Evolutionary conservation across 2,888 invertebrate species (phyloP), one percentile per base, ranked within the genome.

Genomic region (Myopa testacea): DNA sequence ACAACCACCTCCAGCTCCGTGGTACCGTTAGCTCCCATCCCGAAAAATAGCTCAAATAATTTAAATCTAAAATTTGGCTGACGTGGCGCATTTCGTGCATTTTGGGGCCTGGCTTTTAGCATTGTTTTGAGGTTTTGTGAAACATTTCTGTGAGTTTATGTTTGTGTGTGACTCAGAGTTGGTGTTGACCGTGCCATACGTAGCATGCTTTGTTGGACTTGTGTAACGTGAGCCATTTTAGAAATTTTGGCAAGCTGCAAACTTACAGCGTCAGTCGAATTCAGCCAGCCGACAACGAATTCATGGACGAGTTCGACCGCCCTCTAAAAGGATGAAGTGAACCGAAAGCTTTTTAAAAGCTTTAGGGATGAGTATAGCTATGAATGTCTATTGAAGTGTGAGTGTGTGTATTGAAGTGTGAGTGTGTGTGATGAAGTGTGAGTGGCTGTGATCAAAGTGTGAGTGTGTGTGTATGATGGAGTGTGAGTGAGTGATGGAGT

Each of bases 41-140:
- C 34, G n/a, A 58, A 58, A 75, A 75, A 75, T 75, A 58, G 38
- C 75, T 75, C 10, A 75, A 75, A 75, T 60, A 68, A 75, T 69
- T 75, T 58, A 68, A 75, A 37, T 67, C 75, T 52, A 63, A 58
- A 76, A 50, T 65, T 63, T 76, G 62, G 76, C 71, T 76, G 76
- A 71, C 50, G 63, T 62, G 63, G 71, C 71, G 71, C 45, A 63
- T 76, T 68, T 68, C 34, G 58, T 58, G 75, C 67, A 75, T 75
- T 76, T 68, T 68, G 50, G 63, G 63, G 37, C 52, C 70, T 50
- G 50, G 52, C 70, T 68, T 75, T 68, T 76, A 34, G 70, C 76
- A 76, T 75, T 68, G 68, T 75, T 68, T 73, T 75, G 68, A 58
- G 75, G 75, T 65, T 75, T 55, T 38, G 14, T 38, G 65, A 55